phyloP scores from a whole-genome alignment of 2,113 vertebrate genomes.

The Anhinga anhinga region DNA sequence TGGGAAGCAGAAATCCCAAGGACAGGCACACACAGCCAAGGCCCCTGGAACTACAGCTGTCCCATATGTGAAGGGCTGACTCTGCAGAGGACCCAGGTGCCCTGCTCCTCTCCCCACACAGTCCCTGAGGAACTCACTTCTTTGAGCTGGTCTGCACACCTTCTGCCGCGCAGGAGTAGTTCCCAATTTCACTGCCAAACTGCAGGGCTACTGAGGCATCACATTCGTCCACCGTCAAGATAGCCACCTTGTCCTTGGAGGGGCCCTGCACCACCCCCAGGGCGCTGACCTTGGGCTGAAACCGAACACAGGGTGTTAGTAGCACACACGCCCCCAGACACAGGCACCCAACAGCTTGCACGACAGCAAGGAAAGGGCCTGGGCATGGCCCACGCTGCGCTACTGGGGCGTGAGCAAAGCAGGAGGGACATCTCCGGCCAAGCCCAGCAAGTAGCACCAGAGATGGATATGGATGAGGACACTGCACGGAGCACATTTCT shows the following conservation, averaged over 20 bases:
- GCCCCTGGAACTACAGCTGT: background rate
- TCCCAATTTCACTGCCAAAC: conserved; percentile 89
- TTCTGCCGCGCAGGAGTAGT: conserved; percentile 94
- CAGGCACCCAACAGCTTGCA: background rate
- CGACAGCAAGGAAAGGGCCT: background rate
- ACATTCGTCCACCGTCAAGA: conserved; percentile 92
- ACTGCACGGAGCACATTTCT: rapidly evolving
- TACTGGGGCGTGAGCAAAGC: background rate
- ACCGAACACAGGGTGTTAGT: background rate
- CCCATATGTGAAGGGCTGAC: background rate
- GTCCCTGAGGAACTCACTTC: conserved; percentile 82
- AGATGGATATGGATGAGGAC: background rate
- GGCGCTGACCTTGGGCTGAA: conserved; percentile 87
- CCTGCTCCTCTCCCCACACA: background rate
- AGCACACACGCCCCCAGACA: background rate
- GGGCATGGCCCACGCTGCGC: rapidly evolving
- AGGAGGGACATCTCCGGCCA: rapidly evolving
- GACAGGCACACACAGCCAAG: background rate
- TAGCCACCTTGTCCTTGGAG: conserved; percentile 95
- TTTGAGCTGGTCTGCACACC: conserved; percentile 95
- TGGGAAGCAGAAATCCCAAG: background rate
- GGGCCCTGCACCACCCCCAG: conserved; percentile 91
- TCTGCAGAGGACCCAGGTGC: background rate
- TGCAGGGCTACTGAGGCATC: conserved; percentile 89
- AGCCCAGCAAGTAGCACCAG: background rate